Evolutionary conservation across 2,113 vertebrate species (phyloP).

Genomic region (Crotalus tigris): DNA sequence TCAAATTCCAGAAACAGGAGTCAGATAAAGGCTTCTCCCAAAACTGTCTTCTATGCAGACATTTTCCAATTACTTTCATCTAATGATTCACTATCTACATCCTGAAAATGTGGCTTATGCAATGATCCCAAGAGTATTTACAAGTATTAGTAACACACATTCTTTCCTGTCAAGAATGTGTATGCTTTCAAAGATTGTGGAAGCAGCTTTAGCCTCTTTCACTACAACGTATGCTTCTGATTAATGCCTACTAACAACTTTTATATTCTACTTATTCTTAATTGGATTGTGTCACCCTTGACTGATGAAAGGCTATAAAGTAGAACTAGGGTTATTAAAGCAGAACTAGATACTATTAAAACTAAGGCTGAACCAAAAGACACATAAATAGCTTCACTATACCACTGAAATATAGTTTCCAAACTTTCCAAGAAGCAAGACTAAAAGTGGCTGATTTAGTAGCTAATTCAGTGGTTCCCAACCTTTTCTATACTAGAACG

Average conservation of each 20-base stretch:
- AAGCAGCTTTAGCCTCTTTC: not conserved
- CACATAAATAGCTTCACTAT: not conserved
- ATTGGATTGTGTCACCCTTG: not conserved
- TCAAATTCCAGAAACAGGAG: not conserved
- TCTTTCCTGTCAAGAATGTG: not conserved
- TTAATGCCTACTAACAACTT: not conserved
- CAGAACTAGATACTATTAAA: not conserved
- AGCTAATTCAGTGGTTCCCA: not conserved
- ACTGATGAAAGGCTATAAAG: not conserved
- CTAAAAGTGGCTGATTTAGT: not conserved
- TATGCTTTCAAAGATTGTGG: not conserved
- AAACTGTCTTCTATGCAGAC: not conserved
- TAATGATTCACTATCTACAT: not conserved
- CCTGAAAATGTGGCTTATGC: not conserved
- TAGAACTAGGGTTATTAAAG: not conserved
- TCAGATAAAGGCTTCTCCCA: not conserved
- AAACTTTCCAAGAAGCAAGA: not conserved
- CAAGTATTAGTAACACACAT: not conserved
- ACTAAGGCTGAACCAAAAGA: not conserved
- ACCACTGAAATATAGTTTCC: not conserved
- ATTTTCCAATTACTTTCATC: not conserved
- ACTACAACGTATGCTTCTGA: not conserved
- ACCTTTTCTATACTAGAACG: no score
- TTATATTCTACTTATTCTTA: not conserved
- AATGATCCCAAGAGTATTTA: not conserved